These are phyloP conservation scores for Mallotus villosus DNA, from an alignment of 2,797 vertebrate genomes.

Conservation along the genomic window DNA sequence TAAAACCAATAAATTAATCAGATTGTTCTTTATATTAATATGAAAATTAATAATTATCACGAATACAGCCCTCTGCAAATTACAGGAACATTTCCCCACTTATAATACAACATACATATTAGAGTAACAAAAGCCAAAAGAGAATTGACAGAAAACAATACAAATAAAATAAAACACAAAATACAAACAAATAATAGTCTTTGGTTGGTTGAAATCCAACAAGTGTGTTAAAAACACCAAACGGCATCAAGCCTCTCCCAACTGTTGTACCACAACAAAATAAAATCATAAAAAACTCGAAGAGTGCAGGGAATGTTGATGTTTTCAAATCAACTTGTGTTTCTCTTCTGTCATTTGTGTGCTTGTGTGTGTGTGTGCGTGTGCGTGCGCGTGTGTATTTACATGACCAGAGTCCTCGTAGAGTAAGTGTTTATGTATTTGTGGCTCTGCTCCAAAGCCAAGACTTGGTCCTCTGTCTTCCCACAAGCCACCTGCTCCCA, in stretches of 20 bases:
- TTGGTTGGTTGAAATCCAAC: slow-evolving; percentile 90
- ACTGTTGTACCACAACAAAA: slow-evolving; percentile 98
- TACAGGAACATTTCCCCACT: slow-evolving; percentile 70
- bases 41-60: slow-evolving; percentile 70
- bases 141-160: slow-evolving; percentile 59
- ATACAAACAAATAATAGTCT: slow-evolving; percentile 79
- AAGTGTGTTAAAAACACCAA: slow-evolving; percentile 81
- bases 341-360: slow-evolving; percentile 57
- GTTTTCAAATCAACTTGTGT: slow-evolving; percentile 75
- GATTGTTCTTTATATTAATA: slow-evolving; percentile 88
- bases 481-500: slow-evolving; percentile 92
- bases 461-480: slow-evolving; percentile 88
- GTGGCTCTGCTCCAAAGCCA: slow-evolving; percentile 82
- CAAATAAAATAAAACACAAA: slow-evolving; percentile 77
- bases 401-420: slow-evolving; percentile 94
- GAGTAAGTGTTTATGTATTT: slow-evolving; percentile 91
- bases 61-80: slow-evolving; percentile 74
- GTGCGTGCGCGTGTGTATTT: slow-evolving; percentile 48
- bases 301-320: slow-evolving; percentile 71
- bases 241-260: slow-evolving; percentile 88
- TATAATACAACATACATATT: slow-evolving; percentile 73
- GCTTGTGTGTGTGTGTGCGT: slow-evolving; percentile 31
- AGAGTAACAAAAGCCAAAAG: slow-evolving; percentile 56
- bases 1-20: slow-evolving; percentile 82
- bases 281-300: slow-evolving; percentile 41